Base-by-base conservation (phyloP, 2,797 vertebrate species). In the Danio kyathit region DNA sequence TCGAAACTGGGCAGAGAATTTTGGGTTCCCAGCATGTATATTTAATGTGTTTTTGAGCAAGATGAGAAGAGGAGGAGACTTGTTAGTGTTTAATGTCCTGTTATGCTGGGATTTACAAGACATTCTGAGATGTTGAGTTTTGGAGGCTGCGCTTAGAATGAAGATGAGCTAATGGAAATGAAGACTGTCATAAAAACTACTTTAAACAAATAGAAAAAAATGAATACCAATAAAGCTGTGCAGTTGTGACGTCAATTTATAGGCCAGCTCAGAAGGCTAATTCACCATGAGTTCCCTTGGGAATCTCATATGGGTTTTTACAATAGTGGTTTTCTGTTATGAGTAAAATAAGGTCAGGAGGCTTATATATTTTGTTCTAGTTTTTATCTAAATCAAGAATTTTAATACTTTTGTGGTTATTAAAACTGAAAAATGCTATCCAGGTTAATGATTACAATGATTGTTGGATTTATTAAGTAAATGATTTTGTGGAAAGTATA, bases 31-130 rank as follows among this genome's bases (percentile, higher is more conserved):
- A 51, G 14, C 57, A 74, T 74, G 57, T n/a, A 63, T 63, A 61
- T 75, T 63, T 63, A 75, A 74, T 63, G 52, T 44, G 73, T 74
- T 74, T 73, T 74, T 51, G 43, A 63, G 29, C 10, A 75, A 75
- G 73, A 63, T 75, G 16, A 75, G 29, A 74, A 61, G 59, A 74
- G 72, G 44, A 60, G 72, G 19, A 74, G 41, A 59, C 19, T 59
- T 60, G 72, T 46, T 74, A 74, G 56, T 59, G 54, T 74, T 60
- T 74, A 60, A 74, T 74, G 40, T 21, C 8, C 54, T 74, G 72
- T 74, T 74, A 46, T 74, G 56, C 44, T 60, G 56, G 72, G 43
- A 60, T 38, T 59, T 60, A 74, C 56, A 74, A 59, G 72, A 48
- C 41, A 48, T 74, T 74, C 43, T 74, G 41, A 29, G 56, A 74